Conservation (phyloP, 2,113 vertebrate genomes). For the Elaphurus davidianus region DNA sequence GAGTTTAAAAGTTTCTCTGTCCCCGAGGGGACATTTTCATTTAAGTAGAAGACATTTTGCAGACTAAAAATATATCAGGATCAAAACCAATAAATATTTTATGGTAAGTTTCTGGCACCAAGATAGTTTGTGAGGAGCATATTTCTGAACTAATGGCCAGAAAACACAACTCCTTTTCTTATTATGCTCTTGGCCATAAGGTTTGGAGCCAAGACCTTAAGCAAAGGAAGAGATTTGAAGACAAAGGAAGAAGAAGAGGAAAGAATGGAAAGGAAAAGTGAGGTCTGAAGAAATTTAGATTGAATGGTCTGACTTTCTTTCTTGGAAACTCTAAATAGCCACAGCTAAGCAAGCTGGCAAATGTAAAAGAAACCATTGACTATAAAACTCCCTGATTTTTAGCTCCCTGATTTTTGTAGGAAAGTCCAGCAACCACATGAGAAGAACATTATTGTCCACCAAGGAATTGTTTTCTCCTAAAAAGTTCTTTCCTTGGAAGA, state of each 20-base stretch:
- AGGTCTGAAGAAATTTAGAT: background rate
- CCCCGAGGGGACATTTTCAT: slow-evolving; percentile 35
- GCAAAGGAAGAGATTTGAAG: background rate
- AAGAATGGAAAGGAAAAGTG: background rate
- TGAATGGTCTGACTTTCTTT: background rate
- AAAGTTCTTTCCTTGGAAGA: slow-evolving; percentile 26
- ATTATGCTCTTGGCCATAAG: background rate
- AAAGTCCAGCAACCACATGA: background rate
- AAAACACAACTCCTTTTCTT: background rate
- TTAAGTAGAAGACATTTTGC: slow-evolving; percentile 48
- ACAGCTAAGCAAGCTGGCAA: background rate
- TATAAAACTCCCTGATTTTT: background rate
- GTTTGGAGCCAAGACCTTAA: background rate
- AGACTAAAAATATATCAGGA: slow-evolving; percentile 56
- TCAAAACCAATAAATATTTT: slow-evolving; percentile 63
- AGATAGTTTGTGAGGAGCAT: background rate
- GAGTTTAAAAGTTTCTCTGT: slow-evolving; percentile 43
- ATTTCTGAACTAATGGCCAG: background rate
- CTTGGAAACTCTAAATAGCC: background rate
- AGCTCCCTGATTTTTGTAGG: background rate
- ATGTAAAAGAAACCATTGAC: background rate
- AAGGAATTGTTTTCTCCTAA: slow-evolving; percentile 3
- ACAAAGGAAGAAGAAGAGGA: background rate
- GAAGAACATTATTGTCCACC: background rate
- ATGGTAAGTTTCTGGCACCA: slow-evolving; percentile 36